A percentile compares a stretch with the other conserved stretches of the same genome.
Evolutionary conservation across 1,140 invertebrate species (phyloP).

Genomic region (Diplogasteroides magnus): DNA sequence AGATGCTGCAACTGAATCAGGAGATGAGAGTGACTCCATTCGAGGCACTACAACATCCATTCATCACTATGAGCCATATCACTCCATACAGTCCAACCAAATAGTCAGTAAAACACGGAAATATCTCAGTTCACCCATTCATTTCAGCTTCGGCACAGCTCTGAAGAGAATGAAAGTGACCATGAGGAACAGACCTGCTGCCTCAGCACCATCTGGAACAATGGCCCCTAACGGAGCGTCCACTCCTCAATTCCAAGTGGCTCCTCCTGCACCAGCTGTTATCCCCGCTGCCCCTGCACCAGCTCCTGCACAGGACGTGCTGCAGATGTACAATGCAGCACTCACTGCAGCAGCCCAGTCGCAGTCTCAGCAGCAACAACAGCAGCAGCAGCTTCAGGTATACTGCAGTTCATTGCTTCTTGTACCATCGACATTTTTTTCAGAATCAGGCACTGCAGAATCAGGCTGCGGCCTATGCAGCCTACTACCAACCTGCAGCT

Average conservation of each 20-base stretch:
- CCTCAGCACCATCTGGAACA: constrained; percentile 2
- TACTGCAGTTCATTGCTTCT: neutral
- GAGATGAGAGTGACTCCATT: constrained; percentile 43
- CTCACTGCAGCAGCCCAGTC: neutral
- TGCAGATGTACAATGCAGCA: constrained; percentile 12
- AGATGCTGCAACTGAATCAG: constrained; percentile 53
- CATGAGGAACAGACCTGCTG: neutral
- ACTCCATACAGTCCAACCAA: constrained; percentile 34
- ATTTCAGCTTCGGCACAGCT: constrained; percentile 22
- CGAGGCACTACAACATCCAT: constrained; percentile 48
- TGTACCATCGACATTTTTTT: neutral
- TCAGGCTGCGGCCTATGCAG: neutral
- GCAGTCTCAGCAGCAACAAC: neutral
- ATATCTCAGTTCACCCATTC: constrained; percentile 4
- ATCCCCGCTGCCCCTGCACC: constrained; percentile 7
- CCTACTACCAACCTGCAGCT: constrained; percentile 15
- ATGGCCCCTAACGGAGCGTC: constrained; percentile 2
- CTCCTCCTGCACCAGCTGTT: constrained; percentile 2
- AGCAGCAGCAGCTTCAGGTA: neutral
- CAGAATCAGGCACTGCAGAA: constrained; percentile 19
- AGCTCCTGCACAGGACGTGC: constrained; percentile 9
- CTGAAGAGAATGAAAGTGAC: constrained; percentile 32
- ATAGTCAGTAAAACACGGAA: constrained; percentile 37
- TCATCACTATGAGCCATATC: constrained; percentile 51
- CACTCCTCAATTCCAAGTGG: neutral